These are phyloP conservation scores for Dysidea cf. avara DNA, from an alignment of 37 sponge, comb jelly and placozoan species.

Conservation along the genomic window DNA sequence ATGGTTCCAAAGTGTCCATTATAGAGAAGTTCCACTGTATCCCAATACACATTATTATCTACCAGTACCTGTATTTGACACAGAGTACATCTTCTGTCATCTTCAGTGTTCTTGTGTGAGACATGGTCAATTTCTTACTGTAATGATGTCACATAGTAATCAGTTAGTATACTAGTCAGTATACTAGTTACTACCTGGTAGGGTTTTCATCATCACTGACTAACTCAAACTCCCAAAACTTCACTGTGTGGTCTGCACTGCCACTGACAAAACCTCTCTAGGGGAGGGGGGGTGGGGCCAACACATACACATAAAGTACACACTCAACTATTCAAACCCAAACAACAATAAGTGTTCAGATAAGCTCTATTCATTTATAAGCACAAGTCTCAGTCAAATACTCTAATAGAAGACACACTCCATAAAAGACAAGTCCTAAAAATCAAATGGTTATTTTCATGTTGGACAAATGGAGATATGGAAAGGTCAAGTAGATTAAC, in stretches of 20 bases:
- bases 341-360: not conserved
- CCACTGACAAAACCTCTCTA: constrained; percentile 82
- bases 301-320: too few species aligned
- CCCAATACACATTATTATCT: constrained; percentile 1
- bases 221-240: constrained; percentile 98
- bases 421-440: too few species aligned
- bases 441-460: too few species aligned
- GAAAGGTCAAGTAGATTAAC: too few species aligned
- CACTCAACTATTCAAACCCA: too few species aligned
- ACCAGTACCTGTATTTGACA: constrained; percentile 65
- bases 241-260: constrained; percentile 85
- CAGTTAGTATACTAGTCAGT: too few species aligned
- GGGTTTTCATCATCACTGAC: constrained; percentile 22
- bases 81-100: constrained; percentile 92
- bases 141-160: too few species aligned
- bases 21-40: not conserved
- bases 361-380: not conserved
- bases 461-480: too few species aligned
- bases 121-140: constrained; percentile 50
- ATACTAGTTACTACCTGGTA: constrained; percentile 30
- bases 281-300: too few species aligned
- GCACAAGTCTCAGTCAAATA: not conserved
- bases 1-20: not conserved
- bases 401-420: too few species aligned
- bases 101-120: constrained; percentile 74